Conservation (phyloP, 2,113 vertebrate species). For the Hemiprocne comata region DNA sequence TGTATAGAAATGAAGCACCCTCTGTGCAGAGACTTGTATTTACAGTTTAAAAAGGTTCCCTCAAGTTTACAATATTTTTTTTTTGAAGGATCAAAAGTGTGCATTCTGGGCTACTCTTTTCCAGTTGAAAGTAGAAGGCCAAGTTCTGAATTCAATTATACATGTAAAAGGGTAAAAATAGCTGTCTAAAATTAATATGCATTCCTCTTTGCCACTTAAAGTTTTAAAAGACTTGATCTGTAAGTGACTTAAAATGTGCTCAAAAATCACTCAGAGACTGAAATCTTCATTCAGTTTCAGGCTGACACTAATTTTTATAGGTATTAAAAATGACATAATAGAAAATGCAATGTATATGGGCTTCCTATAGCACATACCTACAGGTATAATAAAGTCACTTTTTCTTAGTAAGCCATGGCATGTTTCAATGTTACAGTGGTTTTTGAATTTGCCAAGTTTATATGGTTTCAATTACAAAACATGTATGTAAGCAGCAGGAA, state of each 20-base stretch:
- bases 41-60: background rate
- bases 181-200: background rate
- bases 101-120: background rate
- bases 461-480: background rate
- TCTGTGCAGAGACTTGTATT: background rate
- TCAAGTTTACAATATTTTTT: background rate
- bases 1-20: background rate
- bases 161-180: background rate
- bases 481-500: background rate
- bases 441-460: background rate
- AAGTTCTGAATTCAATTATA: background rate
- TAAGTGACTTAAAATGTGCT: background rate
- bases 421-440: background rate
- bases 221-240: background rate
- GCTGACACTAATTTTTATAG: background rate
- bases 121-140: background rate
- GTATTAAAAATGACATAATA: background rate
- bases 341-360: background rate
- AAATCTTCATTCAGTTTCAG: background rate
- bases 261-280: background rate
- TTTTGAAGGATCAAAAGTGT: background rate
- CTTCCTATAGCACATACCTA: background rate
- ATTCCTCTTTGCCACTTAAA: background rate
- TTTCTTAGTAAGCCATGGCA: background rate
- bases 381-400: background rate